Evolutionary conservation across 2,888 invertebrate species (phyloP), one percentile per base, ranked within the genome.

Genomic region (Ommatoiulus sabulosus): DNA sequence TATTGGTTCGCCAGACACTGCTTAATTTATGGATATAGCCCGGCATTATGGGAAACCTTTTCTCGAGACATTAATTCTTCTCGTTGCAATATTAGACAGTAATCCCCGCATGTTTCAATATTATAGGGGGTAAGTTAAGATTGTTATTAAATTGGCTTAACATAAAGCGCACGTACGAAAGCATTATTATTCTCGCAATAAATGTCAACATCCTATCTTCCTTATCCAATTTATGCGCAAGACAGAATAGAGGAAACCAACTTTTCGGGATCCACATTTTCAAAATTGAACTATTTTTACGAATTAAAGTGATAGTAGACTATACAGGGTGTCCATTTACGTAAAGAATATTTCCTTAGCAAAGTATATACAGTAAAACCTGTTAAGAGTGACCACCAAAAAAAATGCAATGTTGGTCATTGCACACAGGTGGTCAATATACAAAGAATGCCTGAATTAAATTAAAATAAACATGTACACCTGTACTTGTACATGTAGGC

Each of bases 1-100:
- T 72, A 72, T 72, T 72, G 72, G 72, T 24, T 72, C 20, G 8
- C 72, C 72, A 72, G 24, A 72, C 72, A 24, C 8, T 24, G 72
- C 63, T 20, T 72, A 72, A 72, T 72, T 72, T 72, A 72, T 72
- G 72, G 8, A 72, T 72, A 72, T 72, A 72, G 72, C 2, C 8
- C 24, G 8, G 20, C 6, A 72, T 72, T 24, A 72, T 72, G 24
- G 72, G 72, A 0, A 20, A 20, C 8, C n/a, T 72, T 24, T 72
- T 72, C 72, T 8, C n/a, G n/a, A 72, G 72, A 24, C 24, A 24
- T 72, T 24, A 72, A 72, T 72, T 72, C 72, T n/a, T 20, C 52
- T 8, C 63, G n/a, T 63, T 63, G 52, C 52, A 52, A 52, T 52
- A 52, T 52, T 6, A 52, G 52, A 52, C 52, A 52, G 52, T 52